phyloP scores from a whole-genome alignment of 2,113 vertebrate genomes.

The Sturnus vulgaris region DNA sequence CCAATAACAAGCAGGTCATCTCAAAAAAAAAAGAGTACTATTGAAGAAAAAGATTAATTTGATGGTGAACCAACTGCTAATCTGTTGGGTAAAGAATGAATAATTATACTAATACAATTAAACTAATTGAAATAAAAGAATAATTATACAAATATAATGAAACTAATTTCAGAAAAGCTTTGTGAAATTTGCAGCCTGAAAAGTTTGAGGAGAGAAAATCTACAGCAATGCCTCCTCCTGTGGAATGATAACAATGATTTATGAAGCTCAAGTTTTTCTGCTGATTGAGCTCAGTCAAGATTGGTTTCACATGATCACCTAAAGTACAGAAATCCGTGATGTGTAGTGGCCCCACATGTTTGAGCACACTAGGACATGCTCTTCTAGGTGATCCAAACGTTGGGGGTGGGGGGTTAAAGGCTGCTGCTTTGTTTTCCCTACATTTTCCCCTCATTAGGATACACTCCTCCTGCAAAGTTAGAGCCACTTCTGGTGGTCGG shows the following conservation, averaged over 20 bases:
- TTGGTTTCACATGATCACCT: constrained; percentile 71
- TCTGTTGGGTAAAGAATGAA: neutral
- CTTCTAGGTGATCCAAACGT: constrained; percentile 62
- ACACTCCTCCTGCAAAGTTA: constrained; percentile 66
- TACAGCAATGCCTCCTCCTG: constrained; percentile 55
- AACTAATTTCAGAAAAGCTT: constrained; percentile 37
- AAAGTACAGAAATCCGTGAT: constrained; percentile 2
- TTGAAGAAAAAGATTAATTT: neutral
- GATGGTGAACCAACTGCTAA: neutral
- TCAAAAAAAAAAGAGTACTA: neutral
- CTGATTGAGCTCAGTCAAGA: constrained; percentile 61
- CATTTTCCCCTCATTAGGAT: constrained; percentile 69
- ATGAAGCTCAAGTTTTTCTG: constrained; percentile 67
- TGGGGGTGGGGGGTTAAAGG: constrained; percentile 20
- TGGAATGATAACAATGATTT: constrained; percentile 72
- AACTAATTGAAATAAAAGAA: constrained; percentile 9
- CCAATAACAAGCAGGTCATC: neutral
- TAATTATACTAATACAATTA: neutral
- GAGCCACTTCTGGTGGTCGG: constrained; percentile 67
- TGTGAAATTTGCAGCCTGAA: constrained; percentile 54
- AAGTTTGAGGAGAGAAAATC: constrained; percentile 59
- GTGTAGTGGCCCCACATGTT: constrained; percentile 41
- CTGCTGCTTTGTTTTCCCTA: constrained; percentile 41
- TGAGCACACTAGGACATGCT: constrained; percentile 32
- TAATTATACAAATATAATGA: neutral